phyloP scores from a whole-genome alignment of 2,888 invertebrate genomes.

The Plagodis pulveraria region DNA sequence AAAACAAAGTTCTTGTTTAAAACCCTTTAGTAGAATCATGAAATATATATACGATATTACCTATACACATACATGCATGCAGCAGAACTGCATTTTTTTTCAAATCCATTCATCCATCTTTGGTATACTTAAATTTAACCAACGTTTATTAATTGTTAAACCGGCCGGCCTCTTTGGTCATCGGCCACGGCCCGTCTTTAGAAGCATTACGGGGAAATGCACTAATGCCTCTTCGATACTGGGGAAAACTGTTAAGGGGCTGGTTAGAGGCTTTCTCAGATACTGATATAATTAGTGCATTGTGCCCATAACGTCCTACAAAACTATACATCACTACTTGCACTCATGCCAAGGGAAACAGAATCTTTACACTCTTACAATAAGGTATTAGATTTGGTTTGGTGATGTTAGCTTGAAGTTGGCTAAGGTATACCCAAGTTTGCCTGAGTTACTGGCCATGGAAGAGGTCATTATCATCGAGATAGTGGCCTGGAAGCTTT shows the following conservation, averaged over 20 bases:
- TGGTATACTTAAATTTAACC: slow-evolving; percentile 1
- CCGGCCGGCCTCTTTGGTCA: slow-evolving; percentile 64
- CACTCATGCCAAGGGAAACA: slow-evolving; percentile 37
- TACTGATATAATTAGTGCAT: slow-evolving; percentile 83
- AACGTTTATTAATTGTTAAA: slow-evolving; percentile 42
- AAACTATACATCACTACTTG: slow-evolving; percentile 42
- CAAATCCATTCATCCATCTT: no score
- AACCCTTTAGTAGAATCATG: no score
- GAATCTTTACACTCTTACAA: slow-evolving; percentile 36
- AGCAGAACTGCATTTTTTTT: no score
- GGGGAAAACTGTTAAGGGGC: slow-evolving; percentile 84
- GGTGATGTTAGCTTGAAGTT: slow-evolving; percentile 28
- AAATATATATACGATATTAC: no score
- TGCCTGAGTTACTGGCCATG: slow-evolving; percentile 72
- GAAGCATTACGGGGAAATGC: slow-evolving; percentile 82
- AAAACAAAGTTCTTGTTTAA: no score
- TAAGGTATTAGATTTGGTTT: slow-evolving; percentile 13
- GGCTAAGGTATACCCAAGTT: slow-evolving; percentile 61
- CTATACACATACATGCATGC: no score
- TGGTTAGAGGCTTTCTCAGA: slow-evolving; percentile 83
- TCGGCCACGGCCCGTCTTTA: slow-evolving; percentile 77
- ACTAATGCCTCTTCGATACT: slow-evolving; percentile 80
- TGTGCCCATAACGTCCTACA: slow-evolving; percentile 72
- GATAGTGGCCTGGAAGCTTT: slow-evolving; percentile 63
- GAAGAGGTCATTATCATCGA: slow-evolving; percentile 72